Evolutionary conservation across 2,113 vertebrate genomes (phyloP), one percentile per base, ranked within the genome.

Genomic region (Rhipidura dahli): DNA sequence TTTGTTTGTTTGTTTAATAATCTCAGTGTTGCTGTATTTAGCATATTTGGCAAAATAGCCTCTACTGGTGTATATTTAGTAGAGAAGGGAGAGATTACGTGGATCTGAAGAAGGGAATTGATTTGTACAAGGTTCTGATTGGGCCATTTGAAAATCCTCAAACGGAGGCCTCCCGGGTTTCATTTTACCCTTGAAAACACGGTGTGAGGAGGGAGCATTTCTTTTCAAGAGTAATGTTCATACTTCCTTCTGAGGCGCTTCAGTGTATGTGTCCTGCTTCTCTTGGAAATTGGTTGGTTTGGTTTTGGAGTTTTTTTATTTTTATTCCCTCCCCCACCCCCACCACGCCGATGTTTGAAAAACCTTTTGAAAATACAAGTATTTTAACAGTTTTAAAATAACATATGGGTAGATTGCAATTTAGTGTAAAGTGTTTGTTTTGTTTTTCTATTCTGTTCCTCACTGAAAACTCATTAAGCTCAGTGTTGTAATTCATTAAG

Each of bases 41-140:
- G 15, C 15, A 10, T 28, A 47, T 51, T 51, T 26, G 60, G 37
- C 2, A 77, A 75, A 57, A 65, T 18, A 73, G 19, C 7, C 15
- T 31, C 8, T 39, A 2, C 22, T n/a, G 6, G 23, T 61, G 10
- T 26, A 19, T 73, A 64, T 51, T 68, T 64, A 44, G 6, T 16
- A 8, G 2, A 19, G 39, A 14, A 23, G 15, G 35, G 28, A 31
- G 49, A 42, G 22, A 60, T 56, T 37, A 20, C 0, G 0, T 28
- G 20, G 3, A 7, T 14, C 45, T 61, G 23, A 82, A 66, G 26
- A 50, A 66, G 9, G 45, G 13, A 35, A 47, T 16, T 78, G 33
- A 50, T 70, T 75, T 81, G 24, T 10, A 63, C n/a, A 42, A 66
- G 10, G 14, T 31, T 27, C 42, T 66, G 59, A 77, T 14, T 81